Base-by-base conservation (phyloP, 1,140 invertebrate species). In the Apocrypta bakeri region DNA sequence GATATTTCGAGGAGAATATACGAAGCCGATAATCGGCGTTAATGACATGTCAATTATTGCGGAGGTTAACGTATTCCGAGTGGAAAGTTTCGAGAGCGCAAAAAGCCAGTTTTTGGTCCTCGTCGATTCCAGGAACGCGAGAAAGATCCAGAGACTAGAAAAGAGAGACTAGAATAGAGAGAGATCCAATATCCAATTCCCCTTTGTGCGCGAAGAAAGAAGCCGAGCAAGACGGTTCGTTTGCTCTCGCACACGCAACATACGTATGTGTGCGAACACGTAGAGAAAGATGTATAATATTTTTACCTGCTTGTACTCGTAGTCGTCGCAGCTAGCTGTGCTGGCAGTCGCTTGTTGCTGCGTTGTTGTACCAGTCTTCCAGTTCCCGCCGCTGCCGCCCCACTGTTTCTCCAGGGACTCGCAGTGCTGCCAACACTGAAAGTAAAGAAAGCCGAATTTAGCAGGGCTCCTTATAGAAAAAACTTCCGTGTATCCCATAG, bases 401-500 rank as follows among this genome's bases (percentile, higher is more conserved):
- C 94, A 96, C 90, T 95, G 95, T 77, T 95, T 95, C 90, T 96
- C 95, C 83, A 96, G 93, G 72, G 94, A 90, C 89, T 96, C 95
- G 93, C 96, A 96, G 88, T 95, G 95, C 89, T 95, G 94, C 95
- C 95, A 96, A 89, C 96, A 96, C 95, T 96, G 94, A 80, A 95
- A 96, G 91, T 93, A 85, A 82, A 90, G 76, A 83, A 81, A 29
- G 33, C 37, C 63, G 31, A 82, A 82, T 77, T 82, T 82, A 82
- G 79, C 31, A 7, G 37, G 40, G 33, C 27, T 74, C 66, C n/a
- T 68, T 24, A 71, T 31, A 71, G 31, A 85, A 83, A 84, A 81
- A 83, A 40, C 81, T 72, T 80, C 78, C 42, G 17, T n/a, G n/a
- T n/a, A n/a, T n/a, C n/a, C n/a, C n/a, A n/a, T n/a, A n/a, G n/a